Evolutionary conservation across 2,888 invertebrate species (phyloP).

Genomic region (Acrobeloides nanus): DNA sequence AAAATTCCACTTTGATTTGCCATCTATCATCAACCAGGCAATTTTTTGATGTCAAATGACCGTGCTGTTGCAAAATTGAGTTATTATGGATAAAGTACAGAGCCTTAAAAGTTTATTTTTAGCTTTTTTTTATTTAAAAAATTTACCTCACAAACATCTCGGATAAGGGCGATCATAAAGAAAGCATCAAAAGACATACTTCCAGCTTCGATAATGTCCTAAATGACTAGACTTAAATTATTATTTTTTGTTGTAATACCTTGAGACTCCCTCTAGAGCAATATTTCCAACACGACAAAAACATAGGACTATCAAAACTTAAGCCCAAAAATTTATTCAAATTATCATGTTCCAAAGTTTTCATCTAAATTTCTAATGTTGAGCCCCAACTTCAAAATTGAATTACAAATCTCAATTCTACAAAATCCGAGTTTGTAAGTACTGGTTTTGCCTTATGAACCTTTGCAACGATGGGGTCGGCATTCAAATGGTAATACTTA

Average conservation of each 20-base stretch:
- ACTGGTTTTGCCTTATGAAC: no score
- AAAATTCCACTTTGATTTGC: conserved; percentile 40
- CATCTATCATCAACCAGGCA: conserved; percentile 43
- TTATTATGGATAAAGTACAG: conserved; percentile 37
- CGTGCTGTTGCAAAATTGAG: conserved; percentile 35
- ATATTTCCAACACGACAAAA: conserved; percentile 40
- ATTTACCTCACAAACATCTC: conserved; percentile 8
- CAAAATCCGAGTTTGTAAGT: no score
- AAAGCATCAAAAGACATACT: conserved; percentile 11
- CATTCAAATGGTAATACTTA: no score
- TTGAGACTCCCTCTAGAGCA: conserved; percentile 34
- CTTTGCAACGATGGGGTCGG: no score
- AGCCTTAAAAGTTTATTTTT: conserved; percentile 18
- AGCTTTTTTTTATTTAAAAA: neutral
- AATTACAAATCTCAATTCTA: no score
- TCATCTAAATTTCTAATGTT: no score
- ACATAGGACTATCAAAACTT: conserved; percentile 35
- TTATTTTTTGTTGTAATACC: no score
- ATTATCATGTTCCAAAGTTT: conserved; percentile 46
- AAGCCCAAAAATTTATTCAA: conserved; percentile 47
- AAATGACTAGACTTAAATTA: conserved; percentile 1
- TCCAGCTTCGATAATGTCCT: no score
- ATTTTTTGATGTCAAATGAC: conserved; percentile 27
- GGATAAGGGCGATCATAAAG: conserved; percentile 4
- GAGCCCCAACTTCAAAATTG: no score